Conservation (phyloP, 2,113 vertebrate genomes). For the Chinchilla lanigera region DNA sequence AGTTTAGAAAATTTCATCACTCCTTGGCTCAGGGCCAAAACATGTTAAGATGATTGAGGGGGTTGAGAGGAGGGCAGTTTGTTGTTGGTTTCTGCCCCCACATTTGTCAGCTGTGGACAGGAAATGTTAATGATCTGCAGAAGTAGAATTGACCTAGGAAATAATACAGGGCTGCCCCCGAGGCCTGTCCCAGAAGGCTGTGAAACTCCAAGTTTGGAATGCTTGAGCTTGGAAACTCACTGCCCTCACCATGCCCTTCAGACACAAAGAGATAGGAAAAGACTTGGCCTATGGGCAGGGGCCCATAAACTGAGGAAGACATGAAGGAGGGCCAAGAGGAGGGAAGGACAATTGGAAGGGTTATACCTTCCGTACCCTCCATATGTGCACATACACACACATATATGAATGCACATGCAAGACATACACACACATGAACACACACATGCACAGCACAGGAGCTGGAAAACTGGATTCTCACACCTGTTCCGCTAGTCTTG, state of each 20-base stretch:
- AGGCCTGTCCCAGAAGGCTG: not conserved
- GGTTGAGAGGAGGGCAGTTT: not conserved
- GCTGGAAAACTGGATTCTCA: not conserved
- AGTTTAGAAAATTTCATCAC: constrained; percentile 62
- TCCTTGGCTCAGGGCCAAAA: constrained; percentile 45
- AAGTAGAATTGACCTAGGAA: constrained; percentile 48
- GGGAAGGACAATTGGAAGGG: not conserved
- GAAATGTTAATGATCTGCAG: constrained; percentile 33
- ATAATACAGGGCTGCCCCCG: not conserved
- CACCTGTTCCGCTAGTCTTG: not conserved
- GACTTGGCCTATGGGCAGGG: not conserved
- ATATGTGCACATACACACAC: not conserved
- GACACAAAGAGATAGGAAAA: not conserved
- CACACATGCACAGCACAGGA: not conserved
- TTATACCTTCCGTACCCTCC: not conserved
- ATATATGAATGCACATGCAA: not conserved
- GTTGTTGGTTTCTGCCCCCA: not conserved
- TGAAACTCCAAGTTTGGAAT: not conserved
- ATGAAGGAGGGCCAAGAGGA: not conserved
- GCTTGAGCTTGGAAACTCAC: not conserved
- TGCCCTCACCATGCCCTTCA: not conserved
- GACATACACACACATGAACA: not conserved
- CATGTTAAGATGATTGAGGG: constrained; percentile 52
- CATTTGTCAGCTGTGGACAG: constrained; percentile 25
- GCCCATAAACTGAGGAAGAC: not conserved